A percentile compares a stretch with the other conserved stretches of the same genome.
Conservation (phyloP, 2,797 vertebrate genomes). For the Coluber constrictor region DNA sequence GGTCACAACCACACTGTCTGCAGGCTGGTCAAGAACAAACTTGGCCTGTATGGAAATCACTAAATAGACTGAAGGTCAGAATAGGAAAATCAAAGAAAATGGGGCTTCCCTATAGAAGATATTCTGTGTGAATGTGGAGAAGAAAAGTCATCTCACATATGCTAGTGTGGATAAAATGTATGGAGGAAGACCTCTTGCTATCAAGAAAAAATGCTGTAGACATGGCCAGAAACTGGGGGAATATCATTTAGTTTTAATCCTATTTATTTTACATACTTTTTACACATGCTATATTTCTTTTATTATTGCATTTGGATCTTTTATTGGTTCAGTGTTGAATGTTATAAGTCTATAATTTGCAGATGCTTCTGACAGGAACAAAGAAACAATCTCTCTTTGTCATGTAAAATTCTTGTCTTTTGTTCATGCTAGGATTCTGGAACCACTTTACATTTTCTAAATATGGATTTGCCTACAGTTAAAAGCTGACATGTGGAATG, state of each 20-base stretch:
- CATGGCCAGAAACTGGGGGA: not conserved
- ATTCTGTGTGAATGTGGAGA: not conserved
- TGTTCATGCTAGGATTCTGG: not conserved
- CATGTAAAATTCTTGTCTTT: not conserved
- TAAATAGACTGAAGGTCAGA: not conserved
- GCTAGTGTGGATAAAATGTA: not conserved
- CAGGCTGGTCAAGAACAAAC: not conserved
- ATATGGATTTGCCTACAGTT: not conserved
- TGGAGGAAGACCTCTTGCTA: not conserved
- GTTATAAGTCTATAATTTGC: not conserved
- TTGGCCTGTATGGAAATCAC: not conserved
- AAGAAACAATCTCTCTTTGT: not conserved
- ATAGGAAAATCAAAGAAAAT: not conserved
- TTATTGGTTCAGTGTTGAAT: not conserved
- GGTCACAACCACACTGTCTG: not conserved
- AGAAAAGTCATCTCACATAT: not conserved
- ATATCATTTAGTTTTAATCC: not conserved
- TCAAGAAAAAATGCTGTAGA: not conserved
- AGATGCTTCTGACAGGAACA: not conserved
- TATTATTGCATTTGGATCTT: not conserved
- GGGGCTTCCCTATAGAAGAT: not conserved
- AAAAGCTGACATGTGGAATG: not conserved
- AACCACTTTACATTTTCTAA: not conserved
- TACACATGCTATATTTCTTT: not conserved
- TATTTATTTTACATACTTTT: not conserved